Evolutionary conservation across 1,140 invertebrate species (phyloP), one percentile per base, ranked within the genome.

Genomic region (Macrostomum lignano): DNA sequence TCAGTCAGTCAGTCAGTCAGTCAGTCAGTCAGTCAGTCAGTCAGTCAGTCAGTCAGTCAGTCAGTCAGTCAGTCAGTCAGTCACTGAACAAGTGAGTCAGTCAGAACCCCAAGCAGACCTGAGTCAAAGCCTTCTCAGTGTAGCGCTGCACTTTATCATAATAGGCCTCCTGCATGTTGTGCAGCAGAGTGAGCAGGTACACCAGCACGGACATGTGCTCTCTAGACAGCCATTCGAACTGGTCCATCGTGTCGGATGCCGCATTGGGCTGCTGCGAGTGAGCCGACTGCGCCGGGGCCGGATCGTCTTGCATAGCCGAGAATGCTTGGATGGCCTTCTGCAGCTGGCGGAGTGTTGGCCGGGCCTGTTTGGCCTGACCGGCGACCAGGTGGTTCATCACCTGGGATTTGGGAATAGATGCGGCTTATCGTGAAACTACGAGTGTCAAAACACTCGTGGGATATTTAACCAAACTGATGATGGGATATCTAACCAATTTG

Each of bases 61-160:
- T n/a, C n/a, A n/a, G n/a, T n/a, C n/a, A n/a, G n/a, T n/a, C n/a
- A n/a, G n/a, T n/a, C n/a, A n/a, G n/a, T n/a, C n/a, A n/a, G n/a
- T n/a, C n/a, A n/a, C n/a, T n/a, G n/a, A n/a, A n/a, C n/a, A n/a
- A n/a, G n/a, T n/a, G n/a, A n/a, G n/a, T n/a, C n/a, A n/a, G n/a
- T n/a, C n/a, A n/a, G n/a, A n/a, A n/a, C n/a, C n/a, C n/a, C n/a
- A n/a, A n/a, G n/a, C n/a, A n/a, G 5, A 33, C 26, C 63, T 94
- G 82, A 43, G 73, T 71, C 11, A 91, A 65, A 17, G 82, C 82
- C 61, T 93, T 94, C 47, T 93, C 82, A 1, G 82, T 88, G 50
- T 91, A 94, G 57, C 91, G 91, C 61, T 88, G 81, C 33, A 81
- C 82, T 61, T 91, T 91, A 46, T 91, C 82, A 77, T 91, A 84